Conservation (phyloP, 2,113 vertebrate species). For the Pavo muticus region DNA sequence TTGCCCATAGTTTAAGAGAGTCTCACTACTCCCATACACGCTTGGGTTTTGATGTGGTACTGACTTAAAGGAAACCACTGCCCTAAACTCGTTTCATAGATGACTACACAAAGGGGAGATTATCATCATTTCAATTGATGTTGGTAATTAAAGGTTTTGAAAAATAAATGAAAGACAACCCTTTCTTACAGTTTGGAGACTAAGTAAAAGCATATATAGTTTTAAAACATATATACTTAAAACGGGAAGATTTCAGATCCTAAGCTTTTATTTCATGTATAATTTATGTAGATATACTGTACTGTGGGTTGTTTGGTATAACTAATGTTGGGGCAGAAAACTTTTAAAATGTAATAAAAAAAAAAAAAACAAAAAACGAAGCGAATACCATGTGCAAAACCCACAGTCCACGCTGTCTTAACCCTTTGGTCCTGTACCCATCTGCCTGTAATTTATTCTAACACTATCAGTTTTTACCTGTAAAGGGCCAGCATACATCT, state of each 20-base stretch:
- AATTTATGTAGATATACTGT: constrained; percentile 27
- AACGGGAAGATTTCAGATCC: not conserved
- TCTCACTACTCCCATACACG: not conserved
- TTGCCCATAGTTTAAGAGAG: not conserved
- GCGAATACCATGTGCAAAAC: not conserved
- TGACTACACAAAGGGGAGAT: constrained; percentile 57
- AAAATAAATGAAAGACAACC: constrained; percentile 39
- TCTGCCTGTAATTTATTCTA: not conserved
- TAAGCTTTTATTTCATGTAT: constrained; percentile 17
- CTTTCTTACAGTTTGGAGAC: not conserved
- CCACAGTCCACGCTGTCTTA: not conserved
- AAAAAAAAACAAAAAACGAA: not conserved
- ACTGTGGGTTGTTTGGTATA: not conserved
- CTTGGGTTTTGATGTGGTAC: constrained; percentile 44
- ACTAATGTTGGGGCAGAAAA: not conserved
- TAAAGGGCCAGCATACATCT: not conserved
- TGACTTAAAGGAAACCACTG: constrained; percentile 21
- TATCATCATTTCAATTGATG: constrained; percentile 47
- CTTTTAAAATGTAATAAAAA: not conserved
- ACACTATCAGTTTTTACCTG: not conserved
- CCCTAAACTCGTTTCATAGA: constrained; percentile 38
- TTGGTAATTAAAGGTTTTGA: constrained; percentile 51
- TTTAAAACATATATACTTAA: constrained; percentile 30
- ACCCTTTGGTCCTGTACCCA: not conserved
- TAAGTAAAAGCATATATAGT: constrained; percentile 13